Evolutionary conservation across 2,888 invertebrate genomes (phyloP).

Genomic region (Meiosimyza platycephala): DNA sequence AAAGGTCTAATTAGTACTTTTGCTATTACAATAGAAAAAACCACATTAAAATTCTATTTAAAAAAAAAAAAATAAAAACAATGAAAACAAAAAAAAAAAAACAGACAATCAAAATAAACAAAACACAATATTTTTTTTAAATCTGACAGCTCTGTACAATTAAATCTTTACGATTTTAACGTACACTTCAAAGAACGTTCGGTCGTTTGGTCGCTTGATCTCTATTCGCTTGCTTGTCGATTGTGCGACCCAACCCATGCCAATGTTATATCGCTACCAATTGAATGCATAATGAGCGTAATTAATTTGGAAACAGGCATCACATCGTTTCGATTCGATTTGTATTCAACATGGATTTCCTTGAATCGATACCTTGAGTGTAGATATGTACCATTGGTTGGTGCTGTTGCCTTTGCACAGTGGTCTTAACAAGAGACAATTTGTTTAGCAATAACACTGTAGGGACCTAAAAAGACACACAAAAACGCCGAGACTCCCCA

Average conservation of each 20-base stretch:
- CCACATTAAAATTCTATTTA: conserved; percentile 7
- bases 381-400: background rate
- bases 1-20: no score
- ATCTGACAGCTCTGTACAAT: conserved; percentile 18
- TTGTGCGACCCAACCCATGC: conserved; percentile 10
- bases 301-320: conserved; percentile 33
- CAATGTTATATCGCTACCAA: conserved; percentile 1
- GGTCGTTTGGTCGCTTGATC: background rate
- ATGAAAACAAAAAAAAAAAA: background rate
- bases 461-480: no score
- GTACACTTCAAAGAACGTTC: conserved; percentile 3
- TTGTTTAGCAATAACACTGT: no score
- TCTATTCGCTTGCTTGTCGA: conserved; percentile 36
- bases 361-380: conserved; percentile 12
- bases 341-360: conserved; percentile 14
- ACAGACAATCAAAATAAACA: background rate
- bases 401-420: background rate
- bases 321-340: conserved; percentile 11
- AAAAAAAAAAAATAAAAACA: background rate
- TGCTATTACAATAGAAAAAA: no score
- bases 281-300: conserved; percentile 37
- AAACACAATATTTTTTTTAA: background rate
- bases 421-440: no score
- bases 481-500: no score
- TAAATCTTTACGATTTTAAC: conserved; percentile 1